phyloP scores from a whole-genome alignment of 2,888 invertebrate genomes.

The Odontothrips loti region DNA sequence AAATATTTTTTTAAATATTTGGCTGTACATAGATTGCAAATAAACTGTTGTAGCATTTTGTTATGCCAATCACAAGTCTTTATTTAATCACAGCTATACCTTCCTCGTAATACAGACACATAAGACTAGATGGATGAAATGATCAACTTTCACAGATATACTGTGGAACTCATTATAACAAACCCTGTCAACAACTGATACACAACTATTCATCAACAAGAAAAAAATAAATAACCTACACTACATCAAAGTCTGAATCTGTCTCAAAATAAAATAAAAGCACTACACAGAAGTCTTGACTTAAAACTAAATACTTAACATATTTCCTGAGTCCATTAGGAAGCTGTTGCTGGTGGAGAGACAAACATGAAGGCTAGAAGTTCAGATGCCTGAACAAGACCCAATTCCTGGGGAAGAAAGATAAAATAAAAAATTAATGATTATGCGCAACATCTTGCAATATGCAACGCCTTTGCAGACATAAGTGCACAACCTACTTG shows the following conservation, averaged over 20 bases:
- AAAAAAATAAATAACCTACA: too few relatives aligned
- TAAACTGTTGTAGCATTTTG: conserved; percentile 22
- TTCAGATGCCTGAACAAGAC: neutral
- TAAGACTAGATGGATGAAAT: neutral
- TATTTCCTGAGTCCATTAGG: too few relatives aligned
- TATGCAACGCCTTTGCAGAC: neutral
- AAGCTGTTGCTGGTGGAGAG: neutral
- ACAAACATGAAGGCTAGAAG: conserved; percentile 1
- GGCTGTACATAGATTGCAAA: conserved; percentile 17
- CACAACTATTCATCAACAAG: too few relatives aligned
- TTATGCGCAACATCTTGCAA: neutral
- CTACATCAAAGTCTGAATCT: too few relatives aligned
- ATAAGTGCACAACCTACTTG: conserved; percentile 33
- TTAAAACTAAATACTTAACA: too few relatives aligned
- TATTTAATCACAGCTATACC: neutral
- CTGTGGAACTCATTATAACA: too few relatives aligned
- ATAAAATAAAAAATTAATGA: neutral
- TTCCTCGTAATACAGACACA: neutral
- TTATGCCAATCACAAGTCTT: neutral
- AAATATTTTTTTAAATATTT: conserved; percentile 27
- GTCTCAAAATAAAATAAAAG: too few relatives aligned
- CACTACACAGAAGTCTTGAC: too few relatives aligned
- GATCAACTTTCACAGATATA: too few relatives aligned
- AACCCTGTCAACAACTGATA: too few relatives aligned
- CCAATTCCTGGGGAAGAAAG: neutral